Conservation (phyloP, 2,113 vertebrate genomes). For the Furnarius figulus region DNA sequence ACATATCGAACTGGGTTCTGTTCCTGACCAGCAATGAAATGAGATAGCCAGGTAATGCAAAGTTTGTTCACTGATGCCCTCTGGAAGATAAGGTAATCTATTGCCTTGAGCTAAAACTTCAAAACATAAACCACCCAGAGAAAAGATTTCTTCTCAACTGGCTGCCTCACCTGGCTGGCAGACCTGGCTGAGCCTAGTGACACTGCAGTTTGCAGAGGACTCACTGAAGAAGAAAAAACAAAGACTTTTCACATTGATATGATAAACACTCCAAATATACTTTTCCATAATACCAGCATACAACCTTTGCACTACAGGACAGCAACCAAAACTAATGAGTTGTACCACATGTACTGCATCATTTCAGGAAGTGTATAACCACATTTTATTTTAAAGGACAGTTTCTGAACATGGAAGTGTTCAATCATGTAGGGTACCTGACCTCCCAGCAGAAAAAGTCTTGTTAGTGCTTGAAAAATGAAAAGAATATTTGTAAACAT, state of each 20-base stretch:
- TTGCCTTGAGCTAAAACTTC: background rate
- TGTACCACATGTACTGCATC: fast-evolving
- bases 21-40: background rate
- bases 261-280: background rate
- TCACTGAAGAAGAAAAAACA: background rate
- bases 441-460: background rate
- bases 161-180: background rate
- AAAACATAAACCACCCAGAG: background rate
- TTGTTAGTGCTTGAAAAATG: background rate
- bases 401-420: background rate
- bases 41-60: background rate
- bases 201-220: background rate
- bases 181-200: background rate
- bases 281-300: background rate
- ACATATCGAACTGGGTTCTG: background rate
- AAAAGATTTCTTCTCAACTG: background rate
- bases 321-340: background rate
- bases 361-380: background rate
- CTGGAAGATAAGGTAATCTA: background rate
- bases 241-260: background rate
- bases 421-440: background rate
- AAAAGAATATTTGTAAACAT: background rate
- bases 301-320: background rate
- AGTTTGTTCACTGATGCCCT: background rate
- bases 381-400: background rate